Conservation (phyloP, 2,797 vertebrate genomes). For the Buphagus erythrorhynchus region DNA sequence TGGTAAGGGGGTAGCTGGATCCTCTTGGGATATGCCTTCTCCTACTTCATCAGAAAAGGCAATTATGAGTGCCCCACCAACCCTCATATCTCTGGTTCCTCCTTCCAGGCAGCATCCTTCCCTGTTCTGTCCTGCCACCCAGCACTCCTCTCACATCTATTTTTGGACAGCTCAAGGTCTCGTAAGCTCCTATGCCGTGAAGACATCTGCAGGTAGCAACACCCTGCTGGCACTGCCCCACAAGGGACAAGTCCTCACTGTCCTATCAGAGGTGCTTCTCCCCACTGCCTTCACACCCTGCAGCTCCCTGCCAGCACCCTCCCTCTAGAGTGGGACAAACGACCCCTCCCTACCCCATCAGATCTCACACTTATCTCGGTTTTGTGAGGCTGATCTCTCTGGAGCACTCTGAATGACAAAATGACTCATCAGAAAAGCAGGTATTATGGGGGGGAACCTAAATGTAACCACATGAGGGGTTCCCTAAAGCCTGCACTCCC, state of each 20-base stretch:
- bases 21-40: background rate
- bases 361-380: fast-evolving
- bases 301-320: background rate
- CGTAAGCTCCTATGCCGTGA: background rate
- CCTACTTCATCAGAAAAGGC: background rate
- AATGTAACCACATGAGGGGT: background rate
- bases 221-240: fast-evolving
- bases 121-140: background rate
- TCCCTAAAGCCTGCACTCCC: background rate
- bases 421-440: background rate
- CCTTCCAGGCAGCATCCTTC: background rate
- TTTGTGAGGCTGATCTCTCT: background rate
- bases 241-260: fast-evolving
- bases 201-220: background rate
- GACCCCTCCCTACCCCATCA: fast-evolving
- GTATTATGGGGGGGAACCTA: background rate
- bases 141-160: background rate
- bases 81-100: background rate
- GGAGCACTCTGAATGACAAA: background rate
- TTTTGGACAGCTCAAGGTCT: background rate
- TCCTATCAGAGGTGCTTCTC: background rate
- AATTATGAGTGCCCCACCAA: background rate
- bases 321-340: fast-evolving
- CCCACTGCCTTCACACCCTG: fast-evolving
- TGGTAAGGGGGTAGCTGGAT: background rate